Percentiles rank a stretch among this genome's conserved stretches.
Conservation (phyloP, 2,888 invertebrate species). For the Camptogramma bilineatum region DNA sequence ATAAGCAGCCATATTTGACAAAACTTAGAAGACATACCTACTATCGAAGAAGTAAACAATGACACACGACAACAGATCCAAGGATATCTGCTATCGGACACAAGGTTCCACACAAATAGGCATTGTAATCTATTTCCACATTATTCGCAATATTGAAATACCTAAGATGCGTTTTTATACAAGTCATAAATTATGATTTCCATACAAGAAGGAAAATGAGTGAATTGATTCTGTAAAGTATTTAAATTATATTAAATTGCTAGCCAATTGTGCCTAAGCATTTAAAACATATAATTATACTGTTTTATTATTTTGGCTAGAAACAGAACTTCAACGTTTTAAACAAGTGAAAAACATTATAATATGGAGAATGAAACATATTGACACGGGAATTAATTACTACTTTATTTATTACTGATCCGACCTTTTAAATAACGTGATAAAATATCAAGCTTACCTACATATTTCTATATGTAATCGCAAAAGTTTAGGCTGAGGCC, state of each 20-base stretch:
- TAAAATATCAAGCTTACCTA: too few relatives aligned
- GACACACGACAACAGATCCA: conserved; percentile 19
- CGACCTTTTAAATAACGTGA: too few relatives aligned
- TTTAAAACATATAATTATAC: background rate
- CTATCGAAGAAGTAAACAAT: conserved; percentile 23
- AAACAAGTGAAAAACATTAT: too few relatives aligned
- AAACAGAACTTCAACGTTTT: background rate
- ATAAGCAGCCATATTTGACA: background rate
- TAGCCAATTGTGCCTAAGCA: background rate
- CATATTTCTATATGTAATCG: too few relatives aligned
- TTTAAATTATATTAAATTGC: background rate
- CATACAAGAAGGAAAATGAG: conserved; percentile 17
- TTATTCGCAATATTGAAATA: conserved; percentile 27
- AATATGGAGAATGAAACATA: too few relatives aligned
- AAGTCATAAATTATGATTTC: conserved; percentile 9
- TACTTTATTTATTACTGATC: too few relatives aligned
- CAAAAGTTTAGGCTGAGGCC: too few relatives aligned
- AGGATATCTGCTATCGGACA: conserved; percentile 32
- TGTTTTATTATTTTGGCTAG: background rate
- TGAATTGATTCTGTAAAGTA: background rate
- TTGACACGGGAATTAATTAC: too few relatives aligned
- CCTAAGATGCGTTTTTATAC: conserved; percentile 16
- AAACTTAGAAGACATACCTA: background rate
- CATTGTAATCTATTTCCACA: conserved; percentile 34
- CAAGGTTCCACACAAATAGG: conserved; percentile 28